Percentiles rank a stretch among this genome's conserved stretches.
Evolutionary conservation across 2,797 vertebrate genomes (phyloP).

Genomic region (Fistularia tabacaria): DNA sequence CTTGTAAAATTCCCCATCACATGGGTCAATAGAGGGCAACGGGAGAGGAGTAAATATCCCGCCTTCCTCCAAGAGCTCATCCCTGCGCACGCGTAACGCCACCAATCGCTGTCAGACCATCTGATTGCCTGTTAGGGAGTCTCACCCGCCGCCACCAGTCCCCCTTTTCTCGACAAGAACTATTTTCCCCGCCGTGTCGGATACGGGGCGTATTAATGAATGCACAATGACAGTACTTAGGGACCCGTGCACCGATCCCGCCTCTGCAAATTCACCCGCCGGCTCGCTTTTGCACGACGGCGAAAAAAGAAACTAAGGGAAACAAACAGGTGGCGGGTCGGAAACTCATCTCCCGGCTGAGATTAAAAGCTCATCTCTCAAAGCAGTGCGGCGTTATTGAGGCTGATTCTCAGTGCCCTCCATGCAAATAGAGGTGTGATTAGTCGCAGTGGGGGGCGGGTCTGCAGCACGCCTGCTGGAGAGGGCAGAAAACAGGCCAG

Average conservation of each 20-base stretch:
- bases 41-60: conserved; percentile 75
- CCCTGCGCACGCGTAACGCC: conserved; percentile 46
- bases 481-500: conserved; percentile 66
- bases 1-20: conserved; percentile 77
- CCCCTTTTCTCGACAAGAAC: conserved; percentile 69
- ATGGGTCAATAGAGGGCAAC: conserved; percentile 83
- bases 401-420: conserved; percentile 75
- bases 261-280: conserved; percentile 83
- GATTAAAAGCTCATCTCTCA: conserved; percentile 97
- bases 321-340: conserved; percentile 81
- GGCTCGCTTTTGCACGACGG: conserved; percentile 77
- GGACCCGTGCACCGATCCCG: conserved; percentile 71
- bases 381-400: conserved; percentile 76
- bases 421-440: conserved; percentile 89
- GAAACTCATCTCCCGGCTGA: conserved; percentile 88
- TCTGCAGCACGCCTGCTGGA: conserved; percentile 50
- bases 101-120: conserved; percentile 76
- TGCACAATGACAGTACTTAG: conserved; percentile 77
- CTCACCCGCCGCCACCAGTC: conserved; percentile 77
- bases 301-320: conserved; percentile 53
- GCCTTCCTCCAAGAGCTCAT: conserved; percentile 51
- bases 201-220: conserved; percentile 85
- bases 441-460: conserved; percentile 61
- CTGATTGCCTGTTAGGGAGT: conserved; percentile 83
- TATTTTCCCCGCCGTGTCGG: conserved; percentile 78